Evolutionary conservation across 1,140 invertebrate genomes (phyloP).

Genomic region (Drosophila tropicalis): DNA sequence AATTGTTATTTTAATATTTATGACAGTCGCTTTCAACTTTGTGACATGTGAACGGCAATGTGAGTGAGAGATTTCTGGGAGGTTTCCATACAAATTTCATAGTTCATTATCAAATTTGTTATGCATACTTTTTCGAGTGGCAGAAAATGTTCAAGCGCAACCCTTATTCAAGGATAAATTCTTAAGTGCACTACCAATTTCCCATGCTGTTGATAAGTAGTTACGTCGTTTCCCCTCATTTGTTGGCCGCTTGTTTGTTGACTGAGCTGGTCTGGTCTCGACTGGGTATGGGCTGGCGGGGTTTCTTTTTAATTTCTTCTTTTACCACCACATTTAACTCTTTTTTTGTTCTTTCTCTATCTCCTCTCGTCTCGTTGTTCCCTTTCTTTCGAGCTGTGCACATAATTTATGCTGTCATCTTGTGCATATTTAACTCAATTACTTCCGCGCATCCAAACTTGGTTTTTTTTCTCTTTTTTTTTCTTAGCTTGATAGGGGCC

Average conservation of each 20-base stretch:
- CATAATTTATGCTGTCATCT: slow-evolving; percentile 82
- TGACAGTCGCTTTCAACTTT: slow-evolving; percentile 56
- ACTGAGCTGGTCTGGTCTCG: not conserved
- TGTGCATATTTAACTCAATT: slow-evolving; percentile 81
- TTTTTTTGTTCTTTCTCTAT: slow-evolving; percentile 38
- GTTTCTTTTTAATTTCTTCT: slow-evolving; percentile 41
- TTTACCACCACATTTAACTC: slow-evolving; percentile 71
- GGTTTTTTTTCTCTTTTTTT: slow-evolving; percentile 1
- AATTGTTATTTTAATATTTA: slow-evolving; percentile 82
- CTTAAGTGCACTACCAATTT: slow-evolving; percentile 38
- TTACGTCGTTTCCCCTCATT: slow-evolving; percentile 53
- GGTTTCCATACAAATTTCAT: slow-evolving; percentile 64
- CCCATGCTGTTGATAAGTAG: slow-evolving; percentile 62
- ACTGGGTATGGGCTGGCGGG: slow-evolving; percentile 11
- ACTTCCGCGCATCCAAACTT: slow-evolving; percentile 73
- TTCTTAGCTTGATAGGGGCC: slow-evolving; percentile 65
- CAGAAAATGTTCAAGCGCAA: slow-evolving; percentile 34
- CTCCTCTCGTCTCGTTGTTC: not conserved
- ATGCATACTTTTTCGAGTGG: slow-evolving; percentile 65
- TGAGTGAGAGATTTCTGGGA: slow-evolving; percentile 29
- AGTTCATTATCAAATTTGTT: slow-evolving; percentile 80
- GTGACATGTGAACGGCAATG: slow-evolving; percentile 46
- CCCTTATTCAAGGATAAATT: slow-evolving; percentile 33
- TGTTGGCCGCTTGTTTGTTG: slow-evolving; percentile 52
- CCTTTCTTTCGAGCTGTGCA: slow-evolving; percentile 27